Base-by-base conservation (phyloP, 2,888 invertebrate species). In the Onthophagus sagittarius region DNA sequence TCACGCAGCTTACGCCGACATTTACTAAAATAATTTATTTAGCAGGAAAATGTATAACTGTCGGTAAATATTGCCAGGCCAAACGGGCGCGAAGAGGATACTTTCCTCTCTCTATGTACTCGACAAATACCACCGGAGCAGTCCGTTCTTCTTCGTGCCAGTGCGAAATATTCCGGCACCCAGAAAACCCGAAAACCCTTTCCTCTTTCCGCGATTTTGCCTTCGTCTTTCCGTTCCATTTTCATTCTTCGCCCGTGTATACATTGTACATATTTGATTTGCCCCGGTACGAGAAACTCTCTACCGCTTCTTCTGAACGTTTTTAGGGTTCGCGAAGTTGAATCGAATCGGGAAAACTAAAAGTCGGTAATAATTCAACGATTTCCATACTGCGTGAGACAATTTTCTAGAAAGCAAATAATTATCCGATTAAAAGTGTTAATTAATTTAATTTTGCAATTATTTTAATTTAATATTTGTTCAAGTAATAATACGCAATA, bases 21-120 rank as follows among this genome's bases (percentile, higher is more conserved):
- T 85, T 85, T 85, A 85, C 85, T 83, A 85, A 85, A 85, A 85
- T 85, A 85, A 85, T 85, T 85, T 85, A 85, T 85, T 85, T 85
- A 85, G 84, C 84, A 84, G 83, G 85, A 85, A 85, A 85, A 85
- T 85, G 85, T 85, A 85, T 85, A 85, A 85, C 84, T 85, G 85
- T 85, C 85, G 84, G 85, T 84, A 85, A 85, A 85, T 85, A 85
- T 85, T 85, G 83, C 85, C 84, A 82, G 82, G 83, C 84, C 84
- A 84, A 85, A 85, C 85, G 84, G 31, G 81, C 77, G 81, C 77
- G 82, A 23, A 23, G 23, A 23, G 83, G 83, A 84, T 84, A 84
- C 84, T 84, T 84, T 84, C 84, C 82, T 83, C 11, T 23, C 67
- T 67, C 67, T 83, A 83, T 84, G 83, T 83, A 83, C 84, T 84